Percentiles rank a stretch among this genome's conserved stretches.
These are phyloP conservation scores for Caranx ignobilis DNA, from an alignment of 2,113 vertebrate genomes.

Conservation along the genomic window DNA sequence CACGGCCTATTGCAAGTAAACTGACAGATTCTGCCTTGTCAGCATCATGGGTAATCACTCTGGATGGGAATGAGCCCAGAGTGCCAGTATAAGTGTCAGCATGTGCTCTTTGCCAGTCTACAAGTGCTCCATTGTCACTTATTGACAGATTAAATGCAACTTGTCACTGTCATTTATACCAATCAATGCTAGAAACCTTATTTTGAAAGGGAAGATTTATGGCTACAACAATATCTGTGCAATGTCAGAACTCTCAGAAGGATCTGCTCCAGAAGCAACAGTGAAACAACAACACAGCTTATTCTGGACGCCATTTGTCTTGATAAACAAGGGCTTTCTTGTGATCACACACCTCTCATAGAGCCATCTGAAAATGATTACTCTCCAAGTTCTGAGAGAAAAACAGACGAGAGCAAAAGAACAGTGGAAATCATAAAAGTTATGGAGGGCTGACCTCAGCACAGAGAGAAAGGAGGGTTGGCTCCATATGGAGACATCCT, in stretches of 20 bases:
- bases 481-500: constrained; percentile 65
- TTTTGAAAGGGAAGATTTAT: constrained; percentile 29
- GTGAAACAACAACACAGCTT: constrained; percentile 14
- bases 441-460: constrained; percentile 59
- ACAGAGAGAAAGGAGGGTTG: constrained; percentile 37
- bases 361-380: constrained; percentile 76
- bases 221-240: constrained; percentile 12
- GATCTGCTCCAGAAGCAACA: constrained; percentile 52
- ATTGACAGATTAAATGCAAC: constrained; percentile 18
- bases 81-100: neutral
- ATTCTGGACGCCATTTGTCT: constrained; percentile 39
- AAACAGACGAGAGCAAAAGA: constrained; percentile 24
- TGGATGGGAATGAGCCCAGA: neutral
- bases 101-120: neutral
- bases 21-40: constrained; percentile 16
- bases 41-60: constrained; percentile 6
- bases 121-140: neutral
- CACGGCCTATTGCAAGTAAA: neutral
- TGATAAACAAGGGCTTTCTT: constrained; percentile 33
- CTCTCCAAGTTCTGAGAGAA: constrained; percentile 30
- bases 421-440: constrained; percentile 59
- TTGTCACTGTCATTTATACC: constrained; percentile 20
- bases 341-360: constrained; percentile 26
- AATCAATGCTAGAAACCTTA: neutral
- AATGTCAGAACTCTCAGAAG: constrained; percentile 32